Evolutionary conservation across 1,140 invertebrate species (phyloP).

Genomic region (Caenorhabditis remanei): DNA sequence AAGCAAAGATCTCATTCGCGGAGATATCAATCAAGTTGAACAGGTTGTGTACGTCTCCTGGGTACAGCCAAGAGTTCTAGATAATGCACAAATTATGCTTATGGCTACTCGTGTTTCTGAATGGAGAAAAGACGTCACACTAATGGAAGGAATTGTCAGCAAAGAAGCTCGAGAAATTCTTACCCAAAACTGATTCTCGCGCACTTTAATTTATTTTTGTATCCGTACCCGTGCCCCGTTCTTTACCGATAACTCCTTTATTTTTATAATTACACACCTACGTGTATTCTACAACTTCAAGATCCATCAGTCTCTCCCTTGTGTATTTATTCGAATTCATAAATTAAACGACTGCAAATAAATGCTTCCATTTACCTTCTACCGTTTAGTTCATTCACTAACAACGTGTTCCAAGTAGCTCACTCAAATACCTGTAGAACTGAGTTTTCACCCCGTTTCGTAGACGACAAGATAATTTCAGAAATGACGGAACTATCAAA

Average conservation of each 20-base stretch:
- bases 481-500: slow-evolving; percentile 13
- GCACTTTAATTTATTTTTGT: slow-evolving; percentile 51
- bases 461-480: background rate
- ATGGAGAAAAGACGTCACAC: slow-evolving; percentile 66
- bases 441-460: background rate
- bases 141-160: slow-evolving; percentile 67
- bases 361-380: background rate
- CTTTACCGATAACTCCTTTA: background rate
- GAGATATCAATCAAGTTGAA: slow-evolving; percentile 92
- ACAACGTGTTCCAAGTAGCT: background rate
- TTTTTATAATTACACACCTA: slow-evolving; percentile 6
- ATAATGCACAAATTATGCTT: slow-evolving; percentile 79
- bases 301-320: background rate
- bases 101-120: slow-evolving; percentile 69
- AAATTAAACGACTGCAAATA: slow-evolving; percentile 29
- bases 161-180: slow-evolving; percentile 71
- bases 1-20: slow-evolving; percentile 91
- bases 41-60: slow-evolving; percentile 87
- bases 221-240: background rate
- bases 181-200: slow-evolving; percentile 62
- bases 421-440: slow-evolving; percentile 20
- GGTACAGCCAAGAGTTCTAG: slow-evolving; percentile 92
- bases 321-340: slow-evolving; percentile 50
- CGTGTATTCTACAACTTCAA: slow-evolving; percentile 23
- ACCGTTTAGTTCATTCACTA: background rate